phyloP scores from a whole-genome alignment of 2,797 vertebrate species.

The Fratercula arctica region DNA sequence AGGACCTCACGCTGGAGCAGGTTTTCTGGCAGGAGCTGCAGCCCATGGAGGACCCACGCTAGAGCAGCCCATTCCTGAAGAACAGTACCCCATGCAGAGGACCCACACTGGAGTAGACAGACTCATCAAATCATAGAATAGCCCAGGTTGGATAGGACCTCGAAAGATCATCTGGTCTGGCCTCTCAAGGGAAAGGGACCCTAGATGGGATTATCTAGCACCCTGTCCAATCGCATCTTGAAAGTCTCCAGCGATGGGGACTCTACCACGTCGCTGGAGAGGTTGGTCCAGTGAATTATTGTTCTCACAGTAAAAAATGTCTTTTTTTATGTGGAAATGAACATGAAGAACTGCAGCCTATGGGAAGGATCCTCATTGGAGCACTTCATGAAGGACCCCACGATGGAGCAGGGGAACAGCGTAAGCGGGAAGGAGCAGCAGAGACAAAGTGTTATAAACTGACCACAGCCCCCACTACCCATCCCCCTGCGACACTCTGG shows the following conservation, averaged over 20 bases:
- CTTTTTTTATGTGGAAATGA: background rate
- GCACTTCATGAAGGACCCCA: background rate
- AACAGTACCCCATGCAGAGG: background rate
- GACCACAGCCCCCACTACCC: background rate
- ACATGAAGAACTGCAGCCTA: background rate
- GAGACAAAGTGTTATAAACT: background rate
- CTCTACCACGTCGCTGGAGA: background rate
- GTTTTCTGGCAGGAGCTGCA: background rate
- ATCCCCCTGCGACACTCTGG: rapidly evolving
- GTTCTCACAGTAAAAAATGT: background rate
- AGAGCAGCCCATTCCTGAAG: background rate
- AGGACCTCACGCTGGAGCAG: background rate
- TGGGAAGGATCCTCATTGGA: background rate
- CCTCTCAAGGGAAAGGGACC: background rate
- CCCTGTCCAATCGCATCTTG: background rate
- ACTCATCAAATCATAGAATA: background rate
- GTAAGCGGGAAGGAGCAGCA: background rate
- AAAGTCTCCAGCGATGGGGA: background rate
- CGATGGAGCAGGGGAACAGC: rapidly evolving
- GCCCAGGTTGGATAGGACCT: background rate
- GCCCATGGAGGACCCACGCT: background rate
- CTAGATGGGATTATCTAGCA: background rate
- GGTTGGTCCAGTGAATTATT: background rate
- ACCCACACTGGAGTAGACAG: background rate
- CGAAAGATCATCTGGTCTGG: background rate